These are phyloP conservation scores for Ornithoptera alexandrae DNA, from an alignment of 2,888 invertebrate genomes.

Conservation along the genomic window DNA sequence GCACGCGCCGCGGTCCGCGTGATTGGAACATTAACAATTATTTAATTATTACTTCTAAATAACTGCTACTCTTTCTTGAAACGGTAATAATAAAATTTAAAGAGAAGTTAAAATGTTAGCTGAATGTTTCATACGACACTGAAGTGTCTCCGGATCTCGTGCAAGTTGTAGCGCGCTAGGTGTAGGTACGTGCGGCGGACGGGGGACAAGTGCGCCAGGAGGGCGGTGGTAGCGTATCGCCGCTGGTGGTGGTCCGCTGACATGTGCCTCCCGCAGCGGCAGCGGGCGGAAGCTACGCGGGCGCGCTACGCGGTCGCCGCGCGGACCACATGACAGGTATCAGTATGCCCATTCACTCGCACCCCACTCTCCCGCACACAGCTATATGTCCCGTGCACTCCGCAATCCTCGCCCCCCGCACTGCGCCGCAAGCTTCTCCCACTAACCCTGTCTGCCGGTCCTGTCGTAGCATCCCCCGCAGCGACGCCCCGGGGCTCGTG, in stretches of 20 bases:
- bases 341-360: conserved; percentile 40
- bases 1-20: not conserved
- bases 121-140: no score
- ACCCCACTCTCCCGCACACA: conserved; percentile 10
- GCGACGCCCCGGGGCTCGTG: not conserved
- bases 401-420: no score
- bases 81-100: no score
- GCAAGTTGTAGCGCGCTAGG: no score
- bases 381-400: not conserved
- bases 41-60: no score
- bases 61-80: no score
- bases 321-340: conserved; percentile 93
- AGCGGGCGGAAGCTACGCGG: conserved; percentile 87
- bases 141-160: no score
- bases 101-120: no score
- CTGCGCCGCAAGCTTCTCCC: no score
- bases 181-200: not conserved
- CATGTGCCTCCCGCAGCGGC: conserved; percentile 47
- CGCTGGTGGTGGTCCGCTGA: conserved; percentile 36
- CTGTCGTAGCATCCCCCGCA: not conserved
- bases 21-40: no score
- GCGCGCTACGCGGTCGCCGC: conserved; percentile 92
- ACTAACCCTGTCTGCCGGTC: no score
- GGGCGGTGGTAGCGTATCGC: conserved; percentile 1
- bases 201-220: not conserved